Evolutionary conservation across 2,113 vertebrate species (phyloP).

Genomic region (Macrotis lagotis): DNA sequence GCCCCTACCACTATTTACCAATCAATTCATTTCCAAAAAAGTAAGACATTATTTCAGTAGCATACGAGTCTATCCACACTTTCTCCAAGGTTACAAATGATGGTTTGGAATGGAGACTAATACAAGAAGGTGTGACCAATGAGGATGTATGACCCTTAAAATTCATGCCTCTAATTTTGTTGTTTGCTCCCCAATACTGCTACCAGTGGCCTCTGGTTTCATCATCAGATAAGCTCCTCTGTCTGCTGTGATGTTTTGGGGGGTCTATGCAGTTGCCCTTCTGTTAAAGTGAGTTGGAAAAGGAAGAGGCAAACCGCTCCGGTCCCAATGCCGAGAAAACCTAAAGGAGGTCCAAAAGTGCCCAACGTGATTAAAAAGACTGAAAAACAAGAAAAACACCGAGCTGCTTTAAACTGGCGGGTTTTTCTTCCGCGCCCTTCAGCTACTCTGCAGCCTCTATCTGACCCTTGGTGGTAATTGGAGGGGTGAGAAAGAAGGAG

Average conservation of each 20-base stretch:
- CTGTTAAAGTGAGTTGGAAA: neutral
- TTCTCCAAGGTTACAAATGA: neutral
- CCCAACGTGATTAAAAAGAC: neutral
- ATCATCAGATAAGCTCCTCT: neutral
- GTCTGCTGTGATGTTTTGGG: neutral
- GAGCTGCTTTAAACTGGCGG: neutral
- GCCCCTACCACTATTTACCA: neutral
- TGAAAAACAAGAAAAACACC: neutral
- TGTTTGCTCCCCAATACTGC: neutral
- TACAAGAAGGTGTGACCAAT: neutral
- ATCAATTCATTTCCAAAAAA: neutral
- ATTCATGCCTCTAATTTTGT: neutral
- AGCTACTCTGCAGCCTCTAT: neutral
- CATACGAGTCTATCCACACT: neutral
- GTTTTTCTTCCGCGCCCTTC: neutral
- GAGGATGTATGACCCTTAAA: neutral
- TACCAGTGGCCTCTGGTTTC: neutral
- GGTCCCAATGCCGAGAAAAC: neutral
- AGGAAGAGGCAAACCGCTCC: neutral
- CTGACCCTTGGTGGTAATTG: conserved; percentile 1
- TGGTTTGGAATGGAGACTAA: neutral
- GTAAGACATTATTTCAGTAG: neutral
- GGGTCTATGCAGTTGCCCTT: neutral
- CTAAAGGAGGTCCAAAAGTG: neutral
- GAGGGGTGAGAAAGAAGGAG: neutral